Evolutionary conservation across 2,888 invertebrate genomes (phyloP).

Genomic region (Leucania comma): DNA sequence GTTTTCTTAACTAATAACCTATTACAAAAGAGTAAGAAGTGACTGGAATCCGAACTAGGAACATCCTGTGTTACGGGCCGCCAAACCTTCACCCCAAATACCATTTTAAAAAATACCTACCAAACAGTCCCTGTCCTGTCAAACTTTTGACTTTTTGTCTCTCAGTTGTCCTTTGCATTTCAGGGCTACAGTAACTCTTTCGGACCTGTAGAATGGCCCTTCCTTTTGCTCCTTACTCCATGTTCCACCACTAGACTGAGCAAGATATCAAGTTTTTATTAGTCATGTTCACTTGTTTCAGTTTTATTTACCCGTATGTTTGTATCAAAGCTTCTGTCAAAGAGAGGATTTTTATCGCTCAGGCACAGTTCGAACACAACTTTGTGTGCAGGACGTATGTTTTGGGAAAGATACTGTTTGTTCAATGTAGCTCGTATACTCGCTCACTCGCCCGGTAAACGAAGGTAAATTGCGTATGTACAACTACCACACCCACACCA

Average conservation of each 20-base stretch:
- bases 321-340: constrained; percentile 34
- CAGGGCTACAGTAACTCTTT: too few relatives aligned
- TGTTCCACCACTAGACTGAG: constrained; percentile 9
- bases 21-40: too few relatives aligned
- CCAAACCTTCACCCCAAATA: too few relatives aligned
- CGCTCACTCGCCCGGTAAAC: neutral
- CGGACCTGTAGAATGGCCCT: neutral
- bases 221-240: constrained; percentile 21
- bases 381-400: constrained; percentile 23
- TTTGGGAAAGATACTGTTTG: neutral
- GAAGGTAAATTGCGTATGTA: neutral
- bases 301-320: constrained; percentile 55
- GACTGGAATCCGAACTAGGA: too few relatives aligned
- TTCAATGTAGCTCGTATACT: neutral
- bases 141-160: too few relatives aligned
- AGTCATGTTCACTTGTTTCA: constrained; percentile 18
- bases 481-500: too few relatives aligned
- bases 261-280: constrained; percentile 43
- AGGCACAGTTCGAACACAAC: constrained; percentile 9
- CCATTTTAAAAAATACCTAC: too few relatives aligned
- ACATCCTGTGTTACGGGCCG: too few relatives aligned
- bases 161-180: too few relatives aligned
- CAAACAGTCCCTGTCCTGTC: too few relatives aligned
- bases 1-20: too few relatives aligned
- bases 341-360: constrained; percentile 29